These are phyloP conservation scores for Amazona vittata DNA, from an alignment of 2,113 vertebrate species.

Conservation along the genomic window DNA sequence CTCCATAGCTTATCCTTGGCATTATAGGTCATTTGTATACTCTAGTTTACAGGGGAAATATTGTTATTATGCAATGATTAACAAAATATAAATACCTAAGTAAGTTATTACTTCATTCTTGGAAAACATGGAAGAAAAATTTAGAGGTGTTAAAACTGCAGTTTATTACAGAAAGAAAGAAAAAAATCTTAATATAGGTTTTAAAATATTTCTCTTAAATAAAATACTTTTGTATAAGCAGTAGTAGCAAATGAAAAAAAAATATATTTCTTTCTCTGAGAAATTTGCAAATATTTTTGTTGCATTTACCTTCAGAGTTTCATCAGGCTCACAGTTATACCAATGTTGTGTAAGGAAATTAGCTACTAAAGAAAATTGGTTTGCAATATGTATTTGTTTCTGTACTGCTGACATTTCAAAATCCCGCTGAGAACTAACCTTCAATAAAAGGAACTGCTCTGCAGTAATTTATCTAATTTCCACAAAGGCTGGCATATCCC, in stretches of 20 bases:
- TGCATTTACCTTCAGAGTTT: not conserved
- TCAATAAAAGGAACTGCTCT: not conserved
- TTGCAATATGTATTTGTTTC: not conserved
- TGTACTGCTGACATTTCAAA: not conserved
- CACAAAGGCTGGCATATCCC: rapidly evolving
- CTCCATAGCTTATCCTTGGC: not conserved
- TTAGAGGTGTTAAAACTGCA: not conserved
- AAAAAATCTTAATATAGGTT: not conserved
- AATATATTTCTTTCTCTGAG: not conserved
- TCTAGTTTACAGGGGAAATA: not conserved
- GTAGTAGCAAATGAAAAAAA: not conserved
- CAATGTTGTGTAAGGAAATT: not conserved
- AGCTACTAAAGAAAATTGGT: not conserved
- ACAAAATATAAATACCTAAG: not conserved
- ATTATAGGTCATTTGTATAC: not conserved
- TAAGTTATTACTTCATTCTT: not conserved
- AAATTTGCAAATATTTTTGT: not conserved
- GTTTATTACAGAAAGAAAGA: not conserved
- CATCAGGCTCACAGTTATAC: not conserved
- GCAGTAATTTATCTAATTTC: not conserved
- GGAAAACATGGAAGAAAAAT: not conserved
- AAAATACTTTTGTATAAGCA: not conserved
- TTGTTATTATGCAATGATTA: not conserved
- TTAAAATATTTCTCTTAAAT: not conserved
- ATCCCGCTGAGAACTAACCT: not conserved